Conservation (phyloP, 2,888 invertebrate genomes). For the Dendrolimus pini region DNA sequence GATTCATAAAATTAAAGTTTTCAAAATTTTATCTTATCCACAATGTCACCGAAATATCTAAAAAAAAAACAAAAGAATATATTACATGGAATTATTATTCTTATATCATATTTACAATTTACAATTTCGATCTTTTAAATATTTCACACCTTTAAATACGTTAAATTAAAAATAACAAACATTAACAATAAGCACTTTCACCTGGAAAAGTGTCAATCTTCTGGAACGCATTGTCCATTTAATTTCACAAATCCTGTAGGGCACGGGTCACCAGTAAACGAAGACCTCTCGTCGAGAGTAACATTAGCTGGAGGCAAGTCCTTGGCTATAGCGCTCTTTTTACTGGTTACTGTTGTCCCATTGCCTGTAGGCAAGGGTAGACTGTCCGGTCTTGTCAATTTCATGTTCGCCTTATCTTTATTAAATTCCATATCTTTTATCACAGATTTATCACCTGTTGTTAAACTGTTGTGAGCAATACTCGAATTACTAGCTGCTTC, state of each 20-base stretch:
- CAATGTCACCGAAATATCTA: neutral
- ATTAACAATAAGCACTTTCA: too few species aligned
- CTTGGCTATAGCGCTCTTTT: conserved; percentile 4
- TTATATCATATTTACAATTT: too few species aligned
- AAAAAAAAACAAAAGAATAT: neutral
- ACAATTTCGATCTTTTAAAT: too few species aligned
- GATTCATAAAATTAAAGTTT: too few species aligned
- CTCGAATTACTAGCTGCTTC: neutral
- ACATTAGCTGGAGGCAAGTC: conserved; percentile 17
- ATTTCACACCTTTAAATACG: too few species aligned
- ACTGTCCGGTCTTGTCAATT: neutral
- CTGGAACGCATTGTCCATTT: conserved; percentile 36
- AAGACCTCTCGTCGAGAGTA: conserved; percentile 34
- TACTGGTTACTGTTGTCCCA: conserved; percentile 14
- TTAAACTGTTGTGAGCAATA: neutral
- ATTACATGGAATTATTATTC: too few species aligned
- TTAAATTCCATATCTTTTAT: neutral
- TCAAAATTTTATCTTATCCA: too few species aligned
- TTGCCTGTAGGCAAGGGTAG: conserved; percentile 2
- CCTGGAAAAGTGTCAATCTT: too few species aligned
- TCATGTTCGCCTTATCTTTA: neutral
- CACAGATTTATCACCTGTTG: neutral
- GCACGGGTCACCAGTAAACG: conserved; percentile 43
- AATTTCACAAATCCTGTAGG: conserved; percentile 37
- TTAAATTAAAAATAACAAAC: too few species aligned